A percentile compares a stretch with the other conserved stretches of the same genome.
Evolutionary conservation across 2,113 vertebrate genomes (phyloP).

Genomic region (Lepus timidus): DNA sequence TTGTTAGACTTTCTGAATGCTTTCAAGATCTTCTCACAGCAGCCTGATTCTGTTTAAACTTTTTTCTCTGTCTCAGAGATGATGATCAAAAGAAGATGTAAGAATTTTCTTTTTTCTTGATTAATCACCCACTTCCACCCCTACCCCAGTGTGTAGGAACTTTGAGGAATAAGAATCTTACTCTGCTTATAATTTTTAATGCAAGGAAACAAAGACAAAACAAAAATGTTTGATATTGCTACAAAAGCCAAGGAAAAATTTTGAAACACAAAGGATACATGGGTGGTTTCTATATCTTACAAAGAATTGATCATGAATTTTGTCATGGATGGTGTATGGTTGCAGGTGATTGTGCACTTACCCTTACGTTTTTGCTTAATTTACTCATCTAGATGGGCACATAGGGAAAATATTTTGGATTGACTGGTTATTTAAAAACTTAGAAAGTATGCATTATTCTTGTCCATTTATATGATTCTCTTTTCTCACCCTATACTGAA

Average conservation of each 20-base stretch:
- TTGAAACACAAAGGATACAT: not conserved
- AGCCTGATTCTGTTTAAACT: conserved; percentile 37
- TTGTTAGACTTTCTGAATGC: conserved; percentile 16
- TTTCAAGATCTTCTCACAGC: not conserved
- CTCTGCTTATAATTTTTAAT: not conserved
- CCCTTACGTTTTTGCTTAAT: not conserved
- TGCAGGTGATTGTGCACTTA: not conserved
- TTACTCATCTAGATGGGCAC: not conserved
- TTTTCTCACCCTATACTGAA: not conserved
- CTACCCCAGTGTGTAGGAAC: not conserved
- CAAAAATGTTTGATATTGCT: not conserved
- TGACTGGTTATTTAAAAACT: not conserved
- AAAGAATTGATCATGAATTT: not conserved
- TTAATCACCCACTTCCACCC: not conserved
- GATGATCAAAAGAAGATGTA: conserved; percentile 48
- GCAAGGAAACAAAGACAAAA: conserved; percentile 39
- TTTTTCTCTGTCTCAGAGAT: conserved; percentile 38
- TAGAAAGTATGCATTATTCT: not conserved
- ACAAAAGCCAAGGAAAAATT: not conserved
- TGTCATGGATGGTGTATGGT: not conserved
- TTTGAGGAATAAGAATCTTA: not conserved
- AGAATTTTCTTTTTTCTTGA: conserved; percentile 4
- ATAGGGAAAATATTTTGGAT: not conserved
- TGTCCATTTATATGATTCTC: not conserved
- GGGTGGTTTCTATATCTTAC: not conserved